phyloP scores from a whole-genome alignment of 1,140 invertebrate genomes.

The Drosophila neocordata region DNA sequence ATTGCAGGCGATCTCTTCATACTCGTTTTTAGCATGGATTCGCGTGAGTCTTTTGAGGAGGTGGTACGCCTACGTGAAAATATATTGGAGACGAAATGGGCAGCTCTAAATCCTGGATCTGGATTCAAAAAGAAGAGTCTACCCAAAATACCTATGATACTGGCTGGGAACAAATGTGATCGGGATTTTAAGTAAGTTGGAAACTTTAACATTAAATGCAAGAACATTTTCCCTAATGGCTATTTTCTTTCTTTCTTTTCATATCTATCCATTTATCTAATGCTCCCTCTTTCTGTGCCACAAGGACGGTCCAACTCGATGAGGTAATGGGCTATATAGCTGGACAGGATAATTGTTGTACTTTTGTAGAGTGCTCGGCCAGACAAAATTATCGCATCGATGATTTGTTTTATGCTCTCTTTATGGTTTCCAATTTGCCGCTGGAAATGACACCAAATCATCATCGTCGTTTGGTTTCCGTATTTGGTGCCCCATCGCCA shows the following conservation, averaged over 20 bases:
- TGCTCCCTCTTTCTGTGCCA: too few relatives aligned
- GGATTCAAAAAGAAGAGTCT: conserved; percentile 86
- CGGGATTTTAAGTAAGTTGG: conserved; percentile 86
- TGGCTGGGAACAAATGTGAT: conserved; percentile 93
- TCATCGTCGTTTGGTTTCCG: conserved; percentile 88
- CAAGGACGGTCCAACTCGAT: conserved; percentile 88
- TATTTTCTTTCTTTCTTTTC: not conserved
- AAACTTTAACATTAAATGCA: not conserved
- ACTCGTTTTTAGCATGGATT: conserved; percentile 92
- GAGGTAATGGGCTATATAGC: conserved; percentile 88
- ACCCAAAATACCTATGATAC: conserved; percentile 90
- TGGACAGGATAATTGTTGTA: conserved; percentile 88
- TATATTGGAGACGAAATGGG: conserved; percentile 91
- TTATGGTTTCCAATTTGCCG: conserved; percentile 90
- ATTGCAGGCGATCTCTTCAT: conserved; percentile 92
- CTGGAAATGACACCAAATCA: conserved; percentile 95
- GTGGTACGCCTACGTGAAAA: conserved; percentile 91
- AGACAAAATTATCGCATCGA: conserved; percentile 91
- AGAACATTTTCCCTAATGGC: not conserved
- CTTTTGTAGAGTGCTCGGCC: conserved; percentile 92
- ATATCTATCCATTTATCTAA: too few relatives aligned
- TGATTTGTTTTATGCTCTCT: conserved; percentile 91
- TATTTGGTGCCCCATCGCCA: conserved; percentile 88
- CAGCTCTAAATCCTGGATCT: conserved; percentile 85
- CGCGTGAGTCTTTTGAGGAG: conserved; percentile 93